Percentiles rank a stretch among this genome's conserved stretches.
Evolutionary conservation across 2,797 vertebrate species (phyloP).

Genomic region (Chaunax sp.): DNA sequence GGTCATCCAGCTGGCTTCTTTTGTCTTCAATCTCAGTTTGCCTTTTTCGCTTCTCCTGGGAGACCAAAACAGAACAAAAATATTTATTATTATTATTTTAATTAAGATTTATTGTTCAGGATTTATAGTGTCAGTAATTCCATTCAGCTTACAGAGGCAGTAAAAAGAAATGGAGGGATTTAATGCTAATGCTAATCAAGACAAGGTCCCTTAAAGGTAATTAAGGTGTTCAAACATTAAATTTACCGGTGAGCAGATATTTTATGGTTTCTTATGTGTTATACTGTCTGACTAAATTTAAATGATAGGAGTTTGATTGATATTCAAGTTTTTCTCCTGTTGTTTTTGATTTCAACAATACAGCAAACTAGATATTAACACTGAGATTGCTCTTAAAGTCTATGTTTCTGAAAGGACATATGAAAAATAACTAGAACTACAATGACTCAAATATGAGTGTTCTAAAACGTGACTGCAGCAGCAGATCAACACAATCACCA

Average conservation of each 20-base stretch:
- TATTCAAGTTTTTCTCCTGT: background rate
- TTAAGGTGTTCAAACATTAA: constrained; percentile 26
- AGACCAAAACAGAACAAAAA: constrained; percentile 16
- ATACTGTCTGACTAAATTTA: background rate
- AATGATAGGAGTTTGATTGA: background rate
- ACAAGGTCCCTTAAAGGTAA: constrained; percentile 8
- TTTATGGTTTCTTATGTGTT: background rate
- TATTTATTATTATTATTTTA: background rate
- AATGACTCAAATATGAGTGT: too few relatives aligned
- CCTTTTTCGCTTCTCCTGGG: constrained; percentile 94
- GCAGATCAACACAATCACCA: too few relatives aligned
- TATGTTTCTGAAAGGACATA: background rate
- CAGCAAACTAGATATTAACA: background rate
- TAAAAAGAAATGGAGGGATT: constrained; percentile 14
- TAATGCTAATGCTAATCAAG: constrained; percentile 25
- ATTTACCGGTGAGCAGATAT: constrained; percentile 24
- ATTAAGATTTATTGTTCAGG: background rate
- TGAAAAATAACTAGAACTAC: too few relatives aligned
- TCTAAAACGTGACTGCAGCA: too few relatives aligned
- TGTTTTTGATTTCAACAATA: background rate
- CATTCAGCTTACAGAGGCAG: too few relatives aligned
- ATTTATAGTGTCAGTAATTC: background rate
- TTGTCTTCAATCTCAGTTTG: constrained; percentile 97
- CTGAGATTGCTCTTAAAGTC: too few relatives aligned
- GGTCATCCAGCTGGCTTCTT: constrained; percentile 93